phyloP scores from a whole-genome alignment of 2,888 invertebrate species.

The Acleris laterana region DNA sequence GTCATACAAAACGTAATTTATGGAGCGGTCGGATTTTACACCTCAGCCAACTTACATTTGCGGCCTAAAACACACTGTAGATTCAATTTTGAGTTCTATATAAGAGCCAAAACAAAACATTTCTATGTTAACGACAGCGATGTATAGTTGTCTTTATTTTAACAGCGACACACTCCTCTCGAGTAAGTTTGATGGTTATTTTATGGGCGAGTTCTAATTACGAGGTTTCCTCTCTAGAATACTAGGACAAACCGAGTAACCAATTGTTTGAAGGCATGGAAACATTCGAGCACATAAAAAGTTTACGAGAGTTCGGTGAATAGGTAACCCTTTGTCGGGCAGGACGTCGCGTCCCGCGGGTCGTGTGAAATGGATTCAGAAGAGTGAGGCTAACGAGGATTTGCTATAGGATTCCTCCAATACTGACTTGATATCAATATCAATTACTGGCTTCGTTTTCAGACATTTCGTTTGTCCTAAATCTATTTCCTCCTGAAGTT shows the following conservation, averaged over 20 bases:
- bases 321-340: conserved; percentile 37
- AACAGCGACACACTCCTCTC: conserved; percentile 67
- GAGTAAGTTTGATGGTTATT: conserved; percentile 80
- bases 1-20: conserved; percentile 80
- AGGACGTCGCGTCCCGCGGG: neutral
- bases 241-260: conserved; percentile 68
- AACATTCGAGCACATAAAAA: conserved; percentile 25
- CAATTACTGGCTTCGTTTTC: no score
- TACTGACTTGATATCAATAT: no score
- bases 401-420: no score
- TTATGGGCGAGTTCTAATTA: conserved; percentile 80
- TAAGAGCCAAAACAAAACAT: conserved; percentile 25
- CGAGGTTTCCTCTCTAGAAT: conserved; percentile 71
- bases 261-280: conserved; percentile 35
- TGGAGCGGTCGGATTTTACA: conserved; percentile 62
- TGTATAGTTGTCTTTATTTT: conserved; percentile 49
- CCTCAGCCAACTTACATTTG: conserved; percentile 42
- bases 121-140: conserved; percentile 16
- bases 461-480: no score
- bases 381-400: conserved; percentile 4
- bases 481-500: no score
- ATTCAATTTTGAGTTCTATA: conserved; percentile 46
- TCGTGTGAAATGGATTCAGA: conserved; percentile 3
- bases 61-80: conserved; percentile 28
- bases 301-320: conserved; percentile 35